These are phyloP conservation scores for Porites lobata DNA, from an alignment of 92 coral and sea anemone species.

Conservation along the genomic window DNA sequence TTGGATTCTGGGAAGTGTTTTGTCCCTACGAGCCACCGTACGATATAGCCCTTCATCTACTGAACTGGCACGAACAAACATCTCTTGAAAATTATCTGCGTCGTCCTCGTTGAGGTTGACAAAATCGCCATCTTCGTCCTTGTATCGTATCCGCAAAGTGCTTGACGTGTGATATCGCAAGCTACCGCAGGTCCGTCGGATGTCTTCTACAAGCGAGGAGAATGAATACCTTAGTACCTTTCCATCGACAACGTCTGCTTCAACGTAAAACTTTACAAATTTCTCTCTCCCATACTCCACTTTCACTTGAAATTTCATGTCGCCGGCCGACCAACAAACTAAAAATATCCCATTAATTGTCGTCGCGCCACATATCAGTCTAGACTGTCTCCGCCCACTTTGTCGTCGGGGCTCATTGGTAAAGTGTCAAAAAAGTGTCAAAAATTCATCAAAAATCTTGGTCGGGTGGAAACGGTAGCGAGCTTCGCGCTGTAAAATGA, in stretches of 20 bases:
- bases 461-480: conserved; percentile 43
- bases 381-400: conserved; percentile 31
- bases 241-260: too few relatives aligned
- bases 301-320: conserved; percentile 24
- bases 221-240: conserved; percentile 5
- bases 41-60: conserved; percentile 52
- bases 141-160: conserved; percentile 61
- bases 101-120: conserved; percentile 56
- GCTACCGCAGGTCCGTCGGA: conserved; percentile 47
- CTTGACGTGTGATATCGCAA: conserved; percentile 53
- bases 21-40: too few relatives aligned
- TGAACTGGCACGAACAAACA: conserved; percentile 58
- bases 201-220: conserved; percentile 57
- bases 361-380: background rate
- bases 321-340: background rate
- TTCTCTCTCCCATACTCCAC: conserved; percentile 17
- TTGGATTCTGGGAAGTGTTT: too few relatives aligned
- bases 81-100: conserved; percentile 53
- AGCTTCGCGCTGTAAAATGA: conserved; percentile 46
- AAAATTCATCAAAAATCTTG: conserved; percentile 42
- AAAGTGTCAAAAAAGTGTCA: conserved; percentile 55
- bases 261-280: conserved; percentile 24
- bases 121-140: conserved; percentile 62
- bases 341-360: background rate
- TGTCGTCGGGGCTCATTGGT: background rate